Base-by-base conservation (phyloP, 2,113 vertebrate species). In the Sula dactylatra region DNA sequence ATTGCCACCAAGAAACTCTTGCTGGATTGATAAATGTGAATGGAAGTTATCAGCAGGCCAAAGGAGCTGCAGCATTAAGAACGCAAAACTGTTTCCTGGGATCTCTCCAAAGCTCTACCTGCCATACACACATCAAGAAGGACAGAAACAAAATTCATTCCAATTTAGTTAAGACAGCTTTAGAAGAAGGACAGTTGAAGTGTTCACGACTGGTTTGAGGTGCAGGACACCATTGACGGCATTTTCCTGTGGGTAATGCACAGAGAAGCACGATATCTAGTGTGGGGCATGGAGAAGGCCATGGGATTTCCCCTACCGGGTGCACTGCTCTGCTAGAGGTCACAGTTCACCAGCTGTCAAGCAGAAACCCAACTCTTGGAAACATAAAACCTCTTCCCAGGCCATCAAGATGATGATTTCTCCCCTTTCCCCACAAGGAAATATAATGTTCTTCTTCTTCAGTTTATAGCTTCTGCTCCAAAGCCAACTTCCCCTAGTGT, bases 261-360 rank as follows among this genome's bases (percentile, higher is more conserved):
- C 13, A 66, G 49, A 65, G 40, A 17, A 89, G 5, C 32, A 55
- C 27, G 4, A 2, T 50, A 55, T 50, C 20, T 59, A 94, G 17
- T 6, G 25, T 0, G 58, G 40, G 25, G 6, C 38, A 17, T 44
- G 61, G 32, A 76, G n/a, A 56, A 31, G 8, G 24, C 66, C 24
- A 18, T 54, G 32, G 16, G 7, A 34, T 59, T 76, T 82, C 32
- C 10, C 16, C 11, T 27, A 0, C 12, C 0, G 1, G 11, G 4
- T 50, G 10, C 29, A 17, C 32, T 40, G n/a, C 58, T 73, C 49
- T 0, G 0, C 24, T 65, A 27, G 16, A 14, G 29, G 17, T 49
- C 54, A 64, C 47, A 8, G 16, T 27, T 86, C 76, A 73, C 16
- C 58, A 69, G n/a, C 34, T 86, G 44, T 29, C 58, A 27, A 70